Evolutionary conservation across 2,888 invertebrate species (phyloP).

Genomic region (Drosophila kuntzei): DNA sequence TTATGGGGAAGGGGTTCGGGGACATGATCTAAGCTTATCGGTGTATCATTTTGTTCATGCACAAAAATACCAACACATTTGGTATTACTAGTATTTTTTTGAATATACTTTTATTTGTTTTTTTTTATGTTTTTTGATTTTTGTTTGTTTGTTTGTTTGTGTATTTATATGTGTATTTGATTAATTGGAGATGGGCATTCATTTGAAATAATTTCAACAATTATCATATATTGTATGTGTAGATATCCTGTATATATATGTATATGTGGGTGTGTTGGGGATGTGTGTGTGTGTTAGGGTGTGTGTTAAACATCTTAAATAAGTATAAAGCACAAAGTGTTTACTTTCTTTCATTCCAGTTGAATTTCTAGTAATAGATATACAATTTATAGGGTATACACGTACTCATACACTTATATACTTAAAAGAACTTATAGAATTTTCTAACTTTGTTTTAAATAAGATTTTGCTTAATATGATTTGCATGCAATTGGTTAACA

Average conservation of each 20-base stretch:
- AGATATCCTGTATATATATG: conserved; percentile 15
- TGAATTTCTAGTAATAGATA: conserved; percentile 30
- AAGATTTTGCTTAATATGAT: no score
- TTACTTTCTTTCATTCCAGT: conserved; percentile 63
- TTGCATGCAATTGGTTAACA: conserved; percentile 10
- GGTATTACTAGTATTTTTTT: conserved; percentile 16
- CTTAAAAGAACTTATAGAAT: conserved; percentile 17
- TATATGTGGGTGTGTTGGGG: not conserved
- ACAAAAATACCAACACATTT: conserved; percentile 51
- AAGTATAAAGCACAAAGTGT: conserved; percentile 79
- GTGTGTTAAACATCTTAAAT: conserved; percentile 61
- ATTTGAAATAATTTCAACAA: conserved; percentile 19
- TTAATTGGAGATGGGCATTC: conserved; percentile 23
- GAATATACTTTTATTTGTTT: conserved; percentile 9
- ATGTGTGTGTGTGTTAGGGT: not conserved
- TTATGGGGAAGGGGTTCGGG: not conserved
- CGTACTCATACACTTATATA: conserved; percentile 32
- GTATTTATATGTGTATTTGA: conserved; percentile 23
- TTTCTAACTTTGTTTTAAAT: not conserved
- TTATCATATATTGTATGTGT: conserved; percentile 11
- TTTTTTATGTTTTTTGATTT: not conserved
- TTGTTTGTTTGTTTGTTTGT: not conserved
- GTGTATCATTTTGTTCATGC: conserved; percentile 58
- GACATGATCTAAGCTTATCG: conserved; percentile 63
- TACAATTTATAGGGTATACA: conserved; percentile 39